Base-by-base conservation (phyloP, 1,140 invertebrate genomes). In the Cephus cinctus region DNA sequence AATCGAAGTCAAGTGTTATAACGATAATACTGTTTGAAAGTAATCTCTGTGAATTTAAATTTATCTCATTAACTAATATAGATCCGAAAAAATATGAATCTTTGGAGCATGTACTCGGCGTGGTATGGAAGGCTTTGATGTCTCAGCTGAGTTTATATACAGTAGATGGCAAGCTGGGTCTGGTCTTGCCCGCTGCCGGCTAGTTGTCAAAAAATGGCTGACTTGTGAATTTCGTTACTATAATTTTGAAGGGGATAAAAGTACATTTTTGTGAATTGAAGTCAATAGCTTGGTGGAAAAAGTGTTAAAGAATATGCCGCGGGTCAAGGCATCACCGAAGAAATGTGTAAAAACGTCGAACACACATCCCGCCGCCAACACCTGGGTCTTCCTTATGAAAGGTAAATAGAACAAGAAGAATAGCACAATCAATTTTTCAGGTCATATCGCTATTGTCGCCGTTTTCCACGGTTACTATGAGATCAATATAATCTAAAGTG, bases 311-410 rank as follows among this genome's bases (percentile, higher is more conserved):
- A 73, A 63, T 52, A 82, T 81, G 79, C 78, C 79, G 50, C 77
- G 80, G 21, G 71, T 79, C 18, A 81, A 81, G 65, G 70, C 73
- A 38, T 78, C 77, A 5, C 79, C 80, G 4, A 80, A 80, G 65
- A 81, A 81, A 67, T 78, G 76, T 57, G 74, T 80, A 27, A 81
- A 81, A 60, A 67, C 73, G 9, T 42, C 59, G 8, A 68, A 62
- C 35, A 56, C 61, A 9, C 57, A 71, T 45, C 51, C 68, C 11
- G 60, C 63, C n/a, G 50, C 57, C n/a, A 86, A 81, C 61, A 83
- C 83, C 14, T 86, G 83, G 83, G 75, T 85, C 52, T 79, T 86
- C 53, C 65, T 86, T 19, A 67, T 83, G 50, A 85, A 84, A 80
- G 82, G 85, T 84, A 67, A 59, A 52, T 50, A 52, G n/a, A n/a